Evolutionary conservation across 2,113 vertebrate species (phyloP).

Genomic region (Ifrita kowaldi): DNA sequence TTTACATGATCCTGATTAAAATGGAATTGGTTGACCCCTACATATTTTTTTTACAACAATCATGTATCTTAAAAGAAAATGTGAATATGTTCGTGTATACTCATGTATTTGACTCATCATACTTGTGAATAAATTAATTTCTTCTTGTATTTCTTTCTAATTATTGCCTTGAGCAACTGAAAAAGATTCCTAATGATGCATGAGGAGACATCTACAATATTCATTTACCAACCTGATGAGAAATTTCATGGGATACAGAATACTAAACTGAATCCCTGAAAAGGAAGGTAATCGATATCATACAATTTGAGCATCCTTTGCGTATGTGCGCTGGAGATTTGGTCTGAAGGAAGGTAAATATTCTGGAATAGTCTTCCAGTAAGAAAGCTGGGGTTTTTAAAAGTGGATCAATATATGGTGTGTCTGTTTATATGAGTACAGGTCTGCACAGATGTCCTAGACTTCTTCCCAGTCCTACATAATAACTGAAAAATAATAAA

Average conservation of each 20-base stretch:
- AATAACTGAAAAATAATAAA: not conserved
- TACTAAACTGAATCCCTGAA: not conserved
- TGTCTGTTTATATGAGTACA: not conserved
- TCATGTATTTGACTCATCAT: not conserved
- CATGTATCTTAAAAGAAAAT: not conserved
- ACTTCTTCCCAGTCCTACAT: not conserved
- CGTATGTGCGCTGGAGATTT: not conserved
- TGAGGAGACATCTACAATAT: not conserved
- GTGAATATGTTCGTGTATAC: fast-evolving
- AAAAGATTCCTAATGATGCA: not conserved
- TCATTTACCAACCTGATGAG: not conserved
- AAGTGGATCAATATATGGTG: not conserved
- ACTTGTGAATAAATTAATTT: not conserved
- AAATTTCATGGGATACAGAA: not conserved
- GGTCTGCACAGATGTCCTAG: not conserved
- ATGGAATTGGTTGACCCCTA: not conserved
- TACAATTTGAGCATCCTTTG: not conserved
- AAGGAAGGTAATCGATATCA: not conserved
- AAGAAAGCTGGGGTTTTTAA: not conserved
- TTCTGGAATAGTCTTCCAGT: not conserved
- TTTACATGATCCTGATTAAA: not conserved
- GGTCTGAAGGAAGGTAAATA: not conserved
- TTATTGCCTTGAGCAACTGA: not conserved
- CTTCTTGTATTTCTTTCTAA: not conserved
- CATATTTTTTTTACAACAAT: not conserved